Base-by-base conservation (phyloP, 2,888 invertebrate genomes). In the Tinea pellionella region DNA sequence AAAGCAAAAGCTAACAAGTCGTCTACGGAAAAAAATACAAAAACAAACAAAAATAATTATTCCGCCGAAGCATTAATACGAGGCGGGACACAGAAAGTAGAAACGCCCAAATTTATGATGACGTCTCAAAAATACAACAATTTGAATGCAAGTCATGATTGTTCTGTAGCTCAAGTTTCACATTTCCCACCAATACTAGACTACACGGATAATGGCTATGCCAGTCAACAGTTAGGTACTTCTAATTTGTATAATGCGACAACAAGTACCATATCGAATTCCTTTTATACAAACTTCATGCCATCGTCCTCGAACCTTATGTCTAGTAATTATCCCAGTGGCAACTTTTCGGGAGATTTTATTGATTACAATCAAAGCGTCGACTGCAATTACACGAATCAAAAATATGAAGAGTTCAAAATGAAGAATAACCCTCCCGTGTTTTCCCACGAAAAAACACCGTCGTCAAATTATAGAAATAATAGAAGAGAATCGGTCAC, bases 231-330 rank as follows among this genome's bases (percentile, higher is more conserved):
- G 65, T 80, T 80, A 72, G 78, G 83, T 7, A 84, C 84, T 30
- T 84, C 86, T 42, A 79, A 77, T 11, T 73, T 86, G 59, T 87
- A 86, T 64, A 87, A 85, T 64, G 72, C 81, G 13, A 82, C 86
- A 8, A 82, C 83, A 18, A 86, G 82, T 65, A 85, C 86, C 2
- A 79, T 87, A 66, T 82, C 86, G 0, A 86, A 86, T 71, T 77
- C 84, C 0, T 87, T 87, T 71, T 87, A 86, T 67, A 73, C 83
- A 0, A 87, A 87, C 64, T 83, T 87, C 65, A 86, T 87, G 77
- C 79, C 85, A 3, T 77, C 77, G 60, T 75, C 77, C 63, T 74
- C 76, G 59, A 86, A 85, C 64, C 67, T 86, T 63, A 85, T 87
- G 82, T 63, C 82, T 0, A 69, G 77, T 61, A 86, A 83, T 68